A percentile compares a stretch with the other conserved stretches of the same genome.
Evolutionary conservation across 2,113 vertebrate genomes (phyloP).

Genomic region (Speoplatyrhinus poulsoni): DNA sequence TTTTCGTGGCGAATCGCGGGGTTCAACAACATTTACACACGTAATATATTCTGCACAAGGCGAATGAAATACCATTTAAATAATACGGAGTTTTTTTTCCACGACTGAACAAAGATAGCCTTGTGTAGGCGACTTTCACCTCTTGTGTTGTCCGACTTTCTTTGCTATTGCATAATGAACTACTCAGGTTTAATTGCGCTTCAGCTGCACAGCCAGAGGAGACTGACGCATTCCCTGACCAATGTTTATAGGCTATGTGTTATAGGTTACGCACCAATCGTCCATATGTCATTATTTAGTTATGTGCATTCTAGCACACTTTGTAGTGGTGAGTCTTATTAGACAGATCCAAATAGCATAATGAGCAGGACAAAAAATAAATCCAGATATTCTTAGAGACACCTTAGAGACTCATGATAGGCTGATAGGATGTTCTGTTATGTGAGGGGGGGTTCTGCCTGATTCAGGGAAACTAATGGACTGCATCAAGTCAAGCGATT

Average conservation of each 20-base stretch:
- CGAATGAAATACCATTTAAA: conserved; percentile 74
- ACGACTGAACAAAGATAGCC: conserved; percentile 67
- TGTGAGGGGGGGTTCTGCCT: too few species aligned
- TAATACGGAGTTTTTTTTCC: conserved; percentile 61
- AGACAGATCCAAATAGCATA: neutral
- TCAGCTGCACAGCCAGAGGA: neutral
- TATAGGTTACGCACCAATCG: neutral
- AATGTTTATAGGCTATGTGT: neutral
- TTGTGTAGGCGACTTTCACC: conserved; percentile 25
- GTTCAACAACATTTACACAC: conserved; percentile 85
- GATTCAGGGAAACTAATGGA: too few species aligned
- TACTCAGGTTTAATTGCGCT: conserved; percentile 18
- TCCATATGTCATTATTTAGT: neutral
- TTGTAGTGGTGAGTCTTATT: neutral
- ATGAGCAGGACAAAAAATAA: too few species aligned
- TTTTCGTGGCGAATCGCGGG: conserved; percentile 76
- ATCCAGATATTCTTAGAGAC: too few species aligned
- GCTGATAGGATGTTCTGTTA: too few species aligned
- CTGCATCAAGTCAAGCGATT: too few species aligned
- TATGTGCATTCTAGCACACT: neutral
- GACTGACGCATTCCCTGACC: neutral
- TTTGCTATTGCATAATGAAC: conserved; percentile 39
- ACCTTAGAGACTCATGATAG: too few species aligned
- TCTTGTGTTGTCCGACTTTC: conserved; percentile 37
- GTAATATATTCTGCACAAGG: conserved; percentile 82